Evolutionary conservation across 2,797 vertebrate species (phyloP), one percentile per base, ranked within the genome.

Genomic region (Dendrocincla tyrannina): DNA sequence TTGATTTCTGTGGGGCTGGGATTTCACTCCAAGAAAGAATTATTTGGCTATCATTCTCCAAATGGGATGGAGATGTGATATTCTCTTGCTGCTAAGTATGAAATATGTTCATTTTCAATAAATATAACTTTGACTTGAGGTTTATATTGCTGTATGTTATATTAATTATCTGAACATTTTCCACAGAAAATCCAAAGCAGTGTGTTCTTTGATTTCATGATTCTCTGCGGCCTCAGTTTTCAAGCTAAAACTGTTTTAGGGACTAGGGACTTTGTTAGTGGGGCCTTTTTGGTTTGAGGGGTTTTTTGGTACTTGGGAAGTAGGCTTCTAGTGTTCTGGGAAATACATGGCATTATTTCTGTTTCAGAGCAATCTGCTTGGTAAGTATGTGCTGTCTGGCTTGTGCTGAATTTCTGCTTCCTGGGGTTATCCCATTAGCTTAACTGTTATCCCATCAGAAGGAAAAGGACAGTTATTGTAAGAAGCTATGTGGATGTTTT

Each of bases 341-440:
- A 91, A 89, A 69, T 42, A 18, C 0, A 2, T 53, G 70, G 47
- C 35, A 46, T 90, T 94, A 75, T 73, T 93, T 93, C 49, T 89
- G 19, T 85, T 96, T 79, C 80, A 84, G 88, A 81, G 50, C 55
- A 53, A 37, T 77, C 88, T 89, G 59, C 85, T 81, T 91, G 63
- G 12, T 73, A 72, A 83, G 69, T 69, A 55, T 10, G 3, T 79
- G 35, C 89, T 88, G 86, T 79, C 83, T 89, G 66, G 18, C 66
- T 85, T n/a, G 6, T 84, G 73, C 77, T 0, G 1, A 66, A 85
- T 94, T 78, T 69, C 67, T 82, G 35, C 80, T 96, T 93, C 79
- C 90, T 25, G 30, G 62, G 75, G 69, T 92, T 95, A 91, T 95
- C 77, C 80, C 70, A 79, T 96, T 91, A 89, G 85, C 74, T 91